Percentiles rank a stretch among this genome's conserved stretches.
phyloP scores from a whole-genome alignment of 1,140 invertebrate species.

The Bacillus rossius region DNA sequence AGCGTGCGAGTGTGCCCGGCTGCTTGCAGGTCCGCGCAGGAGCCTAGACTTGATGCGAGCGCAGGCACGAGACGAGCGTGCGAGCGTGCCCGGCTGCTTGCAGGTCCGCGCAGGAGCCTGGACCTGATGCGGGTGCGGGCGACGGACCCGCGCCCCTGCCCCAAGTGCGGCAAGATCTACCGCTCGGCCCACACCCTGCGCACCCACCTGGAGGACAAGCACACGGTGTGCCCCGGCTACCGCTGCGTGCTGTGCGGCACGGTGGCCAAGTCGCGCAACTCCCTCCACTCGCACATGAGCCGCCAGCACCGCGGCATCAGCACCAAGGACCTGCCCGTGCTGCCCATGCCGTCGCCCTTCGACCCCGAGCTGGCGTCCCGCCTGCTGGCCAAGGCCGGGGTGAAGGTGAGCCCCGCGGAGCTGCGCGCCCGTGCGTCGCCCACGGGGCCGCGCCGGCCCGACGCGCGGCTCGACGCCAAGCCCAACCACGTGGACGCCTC shows the following conservation, averaged over 20 bases:
- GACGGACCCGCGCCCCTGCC: slow-evolving; percentile 85
- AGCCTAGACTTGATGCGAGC: too few relatives aligned
- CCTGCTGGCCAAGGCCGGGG: slow-evolving; percentile 76
- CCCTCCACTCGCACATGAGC: slow-evolving; percentile 87
- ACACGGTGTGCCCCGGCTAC: slow-evolving; percentile 87
- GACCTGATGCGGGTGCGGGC: slow-evolving; percentile 82
- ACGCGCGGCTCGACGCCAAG: slow-evolving; percentile 63
- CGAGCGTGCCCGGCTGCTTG: too few relatives aligned
- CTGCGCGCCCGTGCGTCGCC: slow-evolving; percentile 73
- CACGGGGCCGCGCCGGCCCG: slow-evolving; percentile 68
- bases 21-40: too few relatives aligned
- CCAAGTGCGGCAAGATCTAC: slow-evolving; percentile 90
- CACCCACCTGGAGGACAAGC: slow-evolving; percentile 88
- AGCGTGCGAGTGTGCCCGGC: too few relatives aligned
- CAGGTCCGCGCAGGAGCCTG: slow-evolving; percentile 65
- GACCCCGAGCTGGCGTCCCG: slow-evolving; percentile 78
- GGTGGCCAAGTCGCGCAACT: slow-evolving; percentile 86
- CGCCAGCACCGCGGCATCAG: slow-evolving; percentile 86
- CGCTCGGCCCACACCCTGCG: slow-evolving; percentile 82
- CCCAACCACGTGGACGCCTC: slow-evolving; percentile 5
- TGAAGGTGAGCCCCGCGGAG: slow-evolving; percentile 73
- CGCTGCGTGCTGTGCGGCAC: slow-evolving; percentile 87
- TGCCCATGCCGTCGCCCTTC: slow-evolving; percentile 86
- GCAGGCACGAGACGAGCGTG: too few relatives aligned
- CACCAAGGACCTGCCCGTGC: slow-evolving; percentile 83